Percentiles rank a stretch among this genome's conserved stretches.
Conservation (phyloP, 2,797 vertebrate genomes). For the Apodemus agrarius region DNA sequence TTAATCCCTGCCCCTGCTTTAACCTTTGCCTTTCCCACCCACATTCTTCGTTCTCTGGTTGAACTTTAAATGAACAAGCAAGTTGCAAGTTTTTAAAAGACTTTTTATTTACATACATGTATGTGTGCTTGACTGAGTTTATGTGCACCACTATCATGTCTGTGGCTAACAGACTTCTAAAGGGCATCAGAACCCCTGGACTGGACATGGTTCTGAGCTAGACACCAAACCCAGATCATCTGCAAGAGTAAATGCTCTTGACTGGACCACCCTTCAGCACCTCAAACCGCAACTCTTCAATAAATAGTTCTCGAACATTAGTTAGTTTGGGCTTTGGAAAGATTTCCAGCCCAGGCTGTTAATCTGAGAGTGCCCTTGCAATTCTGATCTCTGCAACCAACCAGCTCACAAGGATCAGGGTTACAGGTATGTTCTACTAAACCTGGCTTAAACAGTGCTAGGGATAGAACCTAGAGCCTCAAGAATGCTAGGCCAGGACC, state of each 20-base stretch:
- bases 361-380: not conserved
- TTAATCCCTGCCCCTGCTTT: not conserved
- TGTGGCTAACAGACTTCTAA: not conserved
- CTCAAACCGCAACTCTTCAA: not conserved
- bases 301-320: not conserved
- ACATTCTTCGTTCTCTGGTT: conserved; percentile 10
- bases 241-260: not conserved
- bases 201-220: not conserved
- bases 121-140: not conserved
- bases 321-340: not conserved
- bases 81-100: not conserved
- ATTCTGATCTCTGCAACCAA: not conserved
- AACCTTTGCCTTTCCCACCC: not conserved
- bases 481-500: not conserved
- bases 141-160: not conserved
- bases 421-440: not conserved
- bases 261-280: not conserved
- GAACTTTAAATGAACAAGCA: conserved; percentile 1
- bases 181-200: not conserved
- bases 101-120: not conserved
- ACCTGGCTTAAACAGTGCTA: not conserved
- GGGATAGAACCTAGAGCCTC: not conserved
- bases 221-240: not conserved
- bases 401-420: not conserved
- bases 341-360: not conserved